Evolutionary conservation across 1,140 invertebrate species (phyloP), one percentile per base, ranked within the genome.

Genomic region (Yoshiicerus persimilis): DNA sequence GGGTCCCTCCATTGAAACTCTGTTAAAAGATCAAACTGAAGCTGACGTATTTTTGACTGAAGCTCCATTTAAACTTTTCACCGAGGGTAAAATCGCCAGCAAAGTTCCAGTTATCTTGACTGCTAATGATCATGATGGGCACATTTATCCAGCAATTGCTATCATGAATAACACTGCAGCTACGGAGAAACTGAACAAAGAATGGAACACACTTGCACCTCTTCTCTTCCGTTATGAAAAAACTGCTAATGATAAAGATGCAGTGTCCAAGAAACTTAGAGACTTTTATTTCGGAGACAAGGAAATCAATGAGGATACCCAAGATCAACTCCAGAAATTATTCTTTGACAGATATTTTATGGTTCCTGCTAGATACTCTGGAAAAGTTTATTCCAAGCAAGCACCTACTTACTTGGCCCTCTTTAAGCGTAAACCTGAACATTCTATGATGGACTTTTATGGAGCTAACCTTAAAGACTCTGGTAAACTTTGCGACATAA

Each of bases 61-160:
- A 13, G 34, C 47, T 27, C 88, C 88, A 70, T 70, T 64, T 4
- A 87, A 41, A 30, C 86, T 89, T 36, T 32, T 89, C 77, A 87
- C 75, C 8, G 77, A 84, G 5, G 88, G 86, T 2, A 89, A 89
- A 36, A 38, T 89, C 0, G 77, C 34, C 1, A 89, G 64, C 66
- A 89, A 89, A 41, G 88, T 89, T 34, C 88, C 88, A 32, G 1
- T 89, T 1, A 87, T 89, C 36, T 30, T 89, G 10, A 86, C 86
- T 6, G 6, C 11, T 13, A 83, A 83, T 64, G 27, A 56, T 1
- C 23, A 84, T 3, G 87, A 87, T 20, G 75, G 86, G 0, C 27
- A 23, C 10, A 27, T 41, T 1, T 25, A 6, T 47, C 64, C 64
- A 23, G 1, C 34, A 23, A 77, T 75, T 20, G n/a, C 9, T 20